Evolutionary conservation across 2,113 vertebrate species (phyloP), one percentile per base, ranked within the genome.

Genomic region (Sorex araneus): DNA sequence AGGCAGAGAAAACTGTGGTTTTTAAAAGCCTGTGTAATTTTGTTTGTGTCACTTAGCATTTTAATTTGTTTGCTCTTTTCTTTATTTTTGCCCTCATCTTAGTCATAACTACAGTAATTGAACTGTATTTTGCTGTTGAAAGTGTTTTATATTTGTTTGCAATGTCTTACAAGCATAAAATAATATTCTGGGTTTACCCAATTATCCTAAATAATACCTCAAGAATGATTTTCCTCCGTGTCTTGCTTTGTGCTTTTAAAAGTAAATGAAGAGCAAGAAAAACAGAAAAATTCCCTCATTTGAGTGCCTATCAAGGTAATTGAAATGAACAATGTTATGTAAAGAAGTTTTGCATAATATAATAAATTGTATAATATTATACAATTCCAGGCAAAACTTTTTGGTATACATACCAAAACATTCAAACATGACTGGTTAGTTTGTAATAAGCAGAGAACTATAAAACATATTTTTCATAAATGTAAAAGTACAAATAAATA

Each of bases 191-290:
- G 78, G 27, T 82, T 95, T 91, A 34, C 47, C 80, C 75, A 90
- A 50, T 82, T 71, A 90, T 91, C 75, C 34, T 90, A 18, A 92
- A 57, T 50, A 92, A 19, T 3, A n/a, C 23, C 11, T 70, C 71
- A 92, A 85, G 45, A 86, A 43, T 43, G 27, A 27, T 54, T 54
- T 84, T 77, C 30, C 34, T 8, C 47, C 11, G 66, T 75, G 80
- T 93, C 54, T 63, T 47, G 45, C 82, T 79, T 89, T 90, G 84
- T 89, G 27, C 45, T 79, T 75, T 84, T 86, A 57, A 89, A 92
- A 40, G 57, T 75, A 91, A 93, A 85, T 70, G 78, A 85, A 94
- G 83, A 50, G 1, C 13, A 82, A 71, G 30, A 69, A 67, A 87
- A 67, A 34, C 54, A 3, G 12, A 74, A 84, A 23, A 4, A 32